Conservation (phyloP, 1,140 invertebrate species). For the Neodiprion pinetum region DNA sequence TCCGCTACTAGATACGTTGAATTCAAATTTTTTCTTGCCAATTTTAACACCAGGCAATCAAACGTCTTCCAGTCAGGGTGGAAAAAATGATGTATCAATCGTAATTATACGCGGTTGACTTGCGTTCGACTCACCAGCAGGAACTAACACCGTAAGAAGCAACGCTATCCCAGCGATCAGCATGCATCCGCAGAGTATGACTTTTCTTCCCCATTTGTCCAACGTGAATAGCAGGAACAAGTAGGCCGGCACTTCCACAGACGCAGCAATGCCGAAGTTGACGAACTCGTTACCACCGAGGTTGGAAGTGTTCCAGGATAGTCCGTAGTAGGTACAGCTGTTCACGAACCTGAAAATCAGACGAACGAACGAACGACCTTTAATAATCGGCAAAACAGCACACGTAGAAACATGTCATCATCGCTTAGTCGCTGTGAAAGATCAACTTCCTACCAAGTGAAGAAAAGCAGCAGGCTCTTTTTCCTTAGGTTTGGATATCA, state of each 20-base stretch:
- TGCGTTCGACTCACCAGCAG: conserved; percentile 48
- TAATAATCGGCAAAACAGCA: background rate
- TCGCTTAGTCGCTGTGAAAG: conserved; percentile 2
- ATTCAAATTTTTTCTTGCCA: no score
- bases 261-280: conserved; percentile 74
- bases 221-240: conserved; percentile 67
- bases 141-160: conserved; percentile 62
- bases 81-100: no score
- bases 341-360: conserved; percentile 68
- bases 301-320: conserved; percentile 75
- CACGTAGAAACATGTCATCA: background rate
- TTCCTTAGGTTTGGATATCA: conserved; percentile 68
- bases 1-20: no score
- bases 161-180: conserved; percentile 66
- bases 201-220: conserved; percentile 69
- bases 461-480: conserved; percentile 72
- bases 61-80: no score
- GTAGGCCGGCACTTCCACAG: conserved; percentile 76
- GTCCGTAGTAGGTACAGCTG: conserved; percentile 75
- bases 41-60: no score
- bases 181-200: conserved; percentile 69
- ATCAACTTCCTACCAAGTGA: conserved; percentile 66
- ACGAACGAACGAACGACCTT: conserved; percentile 15
- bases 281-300: conserved; percentile 71
- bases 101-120: no score